Evolutionary conservation across 2,888 invertebrate species (phyloP).

Genomic region (Eremobia ochroleuca): DNA sequence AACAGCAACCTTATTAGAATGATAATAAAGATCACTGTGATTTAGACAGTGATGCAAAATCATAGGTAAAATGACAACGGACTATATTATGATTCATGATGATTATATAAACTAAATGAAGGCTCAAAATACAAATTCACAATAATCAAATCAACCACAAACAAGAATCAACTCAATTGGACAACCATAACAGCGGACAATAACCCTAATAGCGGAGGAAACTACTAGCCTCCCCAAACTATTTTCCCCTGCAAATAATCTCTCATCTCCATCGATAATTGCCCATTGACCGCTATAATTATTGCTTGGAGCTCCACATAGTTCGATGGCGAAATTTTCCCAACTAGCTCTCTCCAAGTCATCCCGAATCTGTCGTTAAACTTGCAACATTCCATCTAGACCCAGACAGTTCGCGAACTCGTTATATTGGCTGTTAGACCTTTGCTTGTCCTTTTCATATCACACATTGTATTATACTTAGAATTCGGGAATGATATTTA

Average conservation of each 20-base stretch:
- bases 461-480: slow-evolving; percentile 44
- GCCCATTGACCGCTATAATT: slow-evolving; percentile 18
- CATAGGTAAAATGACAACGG: not conserved
- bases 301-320: slow-evolving; percentile 69
- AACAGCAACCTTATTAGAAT: not conserved
- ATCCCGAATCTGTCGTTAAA: slow-evolving; percentile 79
- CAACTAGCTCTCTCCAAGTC: slow-evolving; percentile 69
- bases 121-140: not conserved
- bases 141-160: not conserved
- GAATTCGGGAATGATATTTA: slow-evolving; percentile 11
- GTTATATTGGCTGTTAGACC: slow-evolving; percentile 78
- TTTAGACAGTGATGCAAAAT: not conserved
- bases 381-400: slow-evolving; percentile 77
- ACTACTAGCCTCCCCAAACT: slow-evolving; percentile 42
- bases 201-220: slow-evolving; percentile 25
- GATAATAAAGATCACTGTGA: too few relatives aligned
- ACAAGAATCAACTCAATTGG: slow-evolving; percentile 7
- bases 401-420: slow-evolving; percentile 77
- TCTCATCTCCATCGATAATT: slow-evolving; percentile 29
- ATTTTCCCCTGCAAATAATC: slow-evolving; percentile 33
- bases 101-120: not conserved
- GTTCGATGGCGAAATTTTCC: slow-evolving; percentile 68
- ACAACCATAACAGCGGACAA: slow-evolving; percentile 24
- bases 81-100: not conserved
- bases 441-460: slow-evolving; percentile 71